Conservation (phyloP, 2,888 invertebrate species). For the Polydrusus cervinus region DNA sequence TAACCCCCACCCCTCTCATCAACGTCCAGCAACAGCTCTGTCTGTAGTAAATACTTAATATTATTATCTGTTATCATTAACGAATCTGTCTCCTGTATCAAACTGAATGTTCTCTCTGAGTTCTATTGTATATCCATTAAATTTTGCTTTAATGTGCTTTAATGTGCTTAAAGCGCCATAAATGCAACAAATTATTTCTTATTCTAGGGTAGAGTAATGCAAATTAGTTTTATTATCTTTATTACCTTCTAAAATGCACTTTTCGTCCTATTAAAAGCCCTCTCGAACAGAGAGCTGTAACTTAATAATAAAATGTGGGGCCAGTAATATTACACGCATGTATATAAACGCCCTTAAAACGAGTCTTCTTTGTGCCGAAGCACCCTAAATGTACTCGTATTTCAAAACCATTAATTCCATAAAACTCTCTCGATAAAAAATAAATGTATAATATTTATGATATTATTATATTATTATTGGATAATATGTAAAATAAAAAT, state of each 20-base stretch:
- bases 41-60: too few species aligned
- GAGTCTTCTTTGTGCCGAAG: conserved; percentile 63
- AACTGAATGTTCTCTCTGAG: too few species aligned
- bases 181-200: neutral
- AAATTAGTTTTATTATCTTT: conserved; percentile 23
- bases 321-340: conserved; percentile 66
- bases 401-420: conserved; percentile 49
- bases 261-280: conserved; percentile 35
- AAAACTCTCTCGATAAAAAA: conserved; percentile 32
- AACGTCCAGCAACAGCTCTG: too few species aligned
- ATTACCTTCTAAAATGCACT: conserved; percentile 16
- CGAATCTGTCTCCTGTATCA: too few species aligned
- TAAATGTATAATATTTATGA: conserved; percentile 35
- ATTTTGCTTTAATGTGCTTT: too few species aligned
- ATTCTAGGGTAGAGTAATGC: neutral
- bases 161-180: neutral
- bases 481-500: too few species aligned
- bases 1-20: too few species aligned
- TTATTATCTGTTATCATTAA: too few species aligned
- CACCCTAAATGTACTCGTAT: conserved; percentile 30
- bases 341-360: conserved; percentile 69
- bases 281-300: conserved; percentile 36
- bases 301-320: conserved; percentile 46
- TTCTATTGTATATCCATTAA: too few species aligned
- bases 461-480: neutral